Conservation (phyloP, 2,888 invertebrate genomes). For the Hydrotaea diabolus region DNA sequence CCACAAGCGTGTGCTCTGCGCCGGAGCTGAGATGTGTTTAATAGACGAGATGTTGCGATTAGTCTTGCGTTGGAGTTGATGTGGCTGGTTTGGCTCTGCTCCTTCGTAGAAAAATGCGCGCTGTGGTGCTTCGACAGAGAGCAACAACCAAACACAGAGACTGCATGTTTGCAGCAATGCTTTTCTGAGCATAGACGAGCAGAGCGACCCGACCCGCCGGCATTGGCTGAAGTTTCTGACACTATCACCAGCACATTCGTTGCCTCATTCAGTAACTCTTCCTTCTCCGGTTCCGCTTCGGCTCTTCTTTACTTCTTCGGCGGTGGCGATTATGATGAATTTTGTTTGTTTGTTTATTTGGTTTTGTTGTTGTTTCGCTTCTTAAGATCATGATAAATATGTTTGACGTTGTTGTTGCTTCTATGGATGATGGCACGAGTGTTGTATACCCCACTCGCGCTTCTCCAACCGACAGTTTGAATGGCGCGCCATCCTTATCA, state of each 20-base stretch:
- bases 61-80: slow-evolving; percentile 53
- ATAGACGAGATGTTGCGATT: slow-evolving; percentile 49
- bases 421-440: slow-evolving; percentile 37
- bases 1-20: not conserved
- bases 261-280: not conserved
- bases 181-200: not conserved
- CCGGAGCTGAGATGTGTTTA: not conserved
- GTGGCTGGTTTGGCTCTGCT: slow-evolving; percentile 16
- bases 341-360: slow-evolving; percentile 34
- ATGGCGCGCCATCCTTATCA: not conserved
- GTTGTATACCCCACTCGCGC: not conserved
- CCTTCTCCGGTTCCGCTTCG: slow-evolving; percentile 15
- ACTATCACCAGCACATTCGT: not conserved
- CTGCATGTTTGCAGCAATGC: slow-evolving; percentile 24
- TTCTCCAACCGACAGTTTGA: not conserved
- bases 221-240: slow-evolving; percentile 18
- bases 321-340: slow-evolving; percentile 25
- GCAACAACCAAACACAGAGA: slow-evolving; percentile 17
- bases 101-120: slow-evolving; percentile 47
- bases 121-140: slow-evolving; percentile 37
- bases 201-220: not conserved
- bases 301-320: slow-evolving; percentile 25
- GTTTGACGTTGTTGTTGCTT: slow-evolving; percentile 25
- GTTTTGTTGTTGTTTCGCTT: slow-evolving; percentile 27
- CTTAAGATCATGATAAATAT: slow-evolving; percentile 40